These are phyloP conservation scores for Romanogobio albipinnatus DNA, from an alignment of 2,113 vertebrate species.

Conservation along the genomic window DNA sequence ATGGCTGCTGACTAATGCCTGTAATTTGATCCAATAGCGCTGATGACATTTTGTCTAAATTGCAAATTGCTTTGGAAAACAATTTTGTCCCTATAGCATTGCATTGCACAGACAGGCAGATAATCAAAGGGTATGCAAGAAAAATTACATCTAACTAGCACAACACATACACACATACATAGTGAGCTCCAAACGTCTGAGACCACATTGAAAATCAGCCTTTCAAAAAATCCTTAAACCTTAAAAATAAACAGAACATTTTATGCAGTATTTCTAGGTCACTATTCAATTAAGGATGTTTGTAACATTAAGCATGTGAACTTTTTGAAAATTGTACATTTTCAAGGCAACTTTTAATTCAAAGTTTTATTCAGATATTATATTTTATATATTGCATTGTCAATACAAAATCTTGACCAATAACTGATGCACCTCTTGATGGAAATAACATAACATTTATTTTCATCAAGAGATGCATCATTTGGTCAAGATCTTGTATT, in stretches of 20 bases:
- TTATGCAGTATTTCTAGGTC: background rate
- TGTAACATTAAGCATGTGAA: background rate
- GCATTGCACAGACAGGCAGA: constrained; percentile 18
- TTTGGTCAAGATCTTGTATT: too few species aligned
- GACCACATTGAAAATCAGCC: background rate
- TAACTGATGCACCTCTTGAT: too few species aligned
- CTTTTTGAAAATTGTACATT: background rate
- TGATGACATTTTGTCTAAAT: constrained; percentile 47
- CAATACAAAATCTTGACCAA: too few species aligned
- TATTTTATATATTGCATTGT: too few species aligned
- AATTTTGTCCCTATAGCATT: constrained; percentile 34
- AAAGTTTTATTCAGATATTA: too few species aligned
- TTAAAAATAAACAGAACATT: background rate
- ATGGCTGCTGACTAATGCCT: constrained; percentile 32
- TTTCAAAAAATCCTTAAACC: background rate
- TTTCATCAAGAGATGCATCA: too few species aligned
- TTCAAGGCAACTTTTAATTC: background rate
- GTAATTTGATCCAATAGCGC: constrained; percentile 42
- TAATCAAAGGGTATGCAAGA: constrained; percentile 29
- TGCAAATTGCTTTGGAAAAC: constrained; percentile 43
- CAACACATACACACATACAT: constrained; percentile 1
- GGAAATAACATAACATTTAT: too few species aligned
- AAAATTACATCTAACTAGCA: background rate
- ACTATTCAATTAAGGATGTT: background rate
- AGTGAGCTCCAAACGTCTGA: background rate